phyloP scores from a whole-genome alignment of 2,113 vertebrate genomes.

The Elachura formosa region DNA sequence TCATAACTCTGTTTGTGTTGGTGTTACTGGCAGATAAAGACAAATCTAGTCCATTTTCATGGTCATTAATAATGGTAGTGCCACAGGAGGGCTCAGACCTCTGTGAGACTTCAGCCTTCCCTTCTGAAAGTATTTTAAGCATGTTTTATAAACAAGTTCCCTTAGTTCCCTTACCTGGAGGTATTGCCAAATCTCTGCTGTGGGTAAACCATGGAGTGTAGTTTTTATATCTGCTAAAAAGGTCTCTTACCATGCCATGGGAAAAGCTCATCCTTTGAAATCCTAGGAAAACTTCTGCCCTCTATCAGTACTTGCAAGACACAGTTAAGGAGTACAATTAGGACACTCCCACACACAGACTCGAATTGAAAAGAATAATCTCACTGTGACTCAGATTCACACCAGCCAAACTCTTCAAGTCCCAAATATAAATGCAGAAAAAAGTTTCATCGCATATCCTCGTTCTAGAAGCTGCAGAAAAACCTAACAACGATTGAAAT shows the following conservation, averaged over 20 bases:
- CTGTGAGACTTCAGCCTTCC: not conserved
- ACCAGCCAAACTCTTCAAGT: not conserved
- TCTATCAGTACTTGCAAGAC: not conserved
- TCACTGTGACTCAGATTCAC: not conserved
- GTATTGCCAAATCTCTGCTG: not conserved
- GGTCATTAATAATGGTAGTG: not conserved
- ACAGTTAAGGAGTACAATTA: not conserved
- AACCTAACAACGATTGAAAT: not conserved
- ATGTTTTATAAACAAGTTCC: not conserved
- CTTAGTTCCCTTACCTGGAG: not conserved
- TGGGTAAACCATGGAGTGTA: rapidly evolving
- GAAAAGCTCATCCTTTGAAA: not conserved
- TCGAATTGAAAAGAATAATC: not conserved
- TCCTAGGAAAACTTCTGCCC: not conserved
- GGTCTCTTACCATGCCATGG: not conserved
- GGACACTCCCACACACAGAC: not conserved
- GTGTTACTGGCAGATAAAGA: not conserved
- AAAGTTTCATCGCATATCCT: not conserved
- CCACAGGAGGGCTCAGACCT: not conserved
- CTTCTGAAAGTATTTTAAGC: not conserved
- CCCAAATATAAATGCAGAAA: not conserved
- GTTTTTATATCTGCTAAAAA: not conserved
- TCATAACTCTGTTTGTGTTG: not conserved
- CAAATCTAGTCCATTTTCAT: not conserved
- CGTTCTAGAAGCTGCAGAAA: not conserved